Conservation (phyloP, 2,888 invertebrate genomes). For the Mellilla xanthometata region DNA sequence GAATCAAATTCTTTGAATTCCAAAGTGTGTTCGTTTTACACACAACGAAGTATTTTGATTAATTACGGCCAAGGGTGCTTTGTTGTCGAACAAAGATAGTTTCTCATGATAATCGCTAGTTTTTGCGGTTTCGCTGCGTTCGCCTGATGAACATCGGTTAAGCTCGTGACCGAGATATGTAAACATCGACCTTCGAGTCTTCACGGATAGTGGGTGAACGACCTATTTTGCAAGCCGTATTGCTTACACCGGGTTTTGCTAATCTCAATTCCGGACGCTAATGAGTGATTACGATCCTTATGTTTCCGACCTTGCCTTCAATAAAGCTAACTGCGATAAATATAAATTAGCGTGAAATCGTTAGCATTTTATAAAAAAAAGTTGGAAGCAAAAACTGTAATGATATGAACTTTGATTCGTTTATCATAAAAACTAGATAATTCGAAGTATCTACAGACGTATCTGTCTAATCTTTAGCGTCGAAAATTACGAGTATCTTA, state of each 20-base stretch:
- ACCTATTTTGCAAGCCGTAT: conserved; percentile 47
- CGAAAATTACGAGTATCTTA: conserved; percentile 42
- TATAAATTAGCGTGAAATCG: conserved; percentile 1
- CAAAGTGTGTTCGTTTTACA: conserved; percentile 6
- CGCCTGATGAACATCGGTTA: conserved; percentile 35
- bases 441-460: too few relatives aligned
- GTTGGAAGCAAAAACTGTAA: background rate
- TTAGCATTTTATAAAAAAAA: background rate
- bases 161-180: conserved; percentile 44
- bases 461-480: conserved; percentile 24
- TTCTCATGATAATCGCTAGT: conserved; percentile 42
- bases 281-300: conserved; percentile 9
- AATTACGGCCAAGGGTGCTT: conserved; percentile 53
- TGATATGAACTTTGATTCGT: background rate
- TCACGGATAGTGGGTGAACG: conserved; percentile 50
- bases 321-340: background rate
- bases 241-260: conserved; percentile 21
- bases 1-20: conserved; percentile 11
- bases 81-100: conserved; percentile 34
- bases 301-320: conserved; percentile 16
- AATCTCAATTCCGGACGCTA: conserved; percentile 24
- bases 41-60: conserved; percentile 24
- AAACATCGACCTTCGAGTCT: conserved; percentile 50
- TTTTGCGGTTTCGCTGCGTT: conserved; percentile 40
- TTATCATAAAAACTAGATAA: conserved; percentile 2